These are phyloP conservation scores for Acanthosepion pharaonis DNA, from an alignment of 2,888 invertebrate genomes.

Conservation along the genomic window DNA sequence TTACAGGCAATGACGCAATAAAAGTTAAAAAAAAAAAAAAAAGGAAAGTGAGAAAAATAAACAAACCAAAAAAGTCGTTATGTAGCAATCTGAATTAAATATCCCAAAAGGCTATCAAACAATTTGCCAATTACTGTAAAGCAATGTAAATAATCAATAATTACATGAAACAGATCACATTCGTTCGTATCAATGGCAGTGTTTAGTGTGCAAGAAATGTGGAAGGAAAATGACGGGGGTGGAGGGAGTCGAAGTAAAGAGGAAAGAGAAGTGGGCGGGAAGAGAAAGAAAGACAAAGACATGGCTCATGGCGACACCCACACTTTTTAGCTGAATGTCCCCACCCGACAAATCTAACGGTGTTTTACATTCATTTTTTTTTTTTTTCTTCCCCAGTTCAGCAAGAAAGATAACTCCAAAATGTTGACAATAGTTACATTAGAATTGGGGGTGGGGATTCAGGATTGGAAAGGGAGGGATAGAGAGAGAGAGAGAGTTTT, in stretches of 20 bases:
- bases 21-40: neutral
- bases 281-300: neutral
- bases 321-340: neutral
- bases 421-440: neutral
- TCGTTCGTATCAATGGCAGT: neutral
- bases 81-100: neutral
- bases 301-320: neutral
- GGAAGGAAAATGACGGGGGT: neutral
- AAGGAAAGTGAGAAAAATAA: neutral
- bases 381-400: neutral
- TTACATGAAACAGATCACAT: slow-evolving; percentile 6
- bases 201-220: neutral
- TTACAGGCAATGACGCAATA: neutral
- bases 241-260: too few relatives aligned
- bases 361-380: neutral
- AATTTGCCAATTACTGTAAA: neutral
- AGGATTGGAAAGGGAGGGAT: neutral
- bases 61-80: neutral
- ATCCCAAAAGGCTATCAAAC: slow-evolving; percentile 33
- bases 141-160: neutral
- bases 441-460: neutral
- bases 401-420: neutral
- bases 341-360: neutral
- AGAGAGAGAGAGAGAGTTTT: neutral
- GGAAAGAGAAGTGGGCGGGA: neutral